phyloP scores from a whole-genome alignment of 2,797 vertebrate genomes.

The Gadopsis bispinosus region DNA sequence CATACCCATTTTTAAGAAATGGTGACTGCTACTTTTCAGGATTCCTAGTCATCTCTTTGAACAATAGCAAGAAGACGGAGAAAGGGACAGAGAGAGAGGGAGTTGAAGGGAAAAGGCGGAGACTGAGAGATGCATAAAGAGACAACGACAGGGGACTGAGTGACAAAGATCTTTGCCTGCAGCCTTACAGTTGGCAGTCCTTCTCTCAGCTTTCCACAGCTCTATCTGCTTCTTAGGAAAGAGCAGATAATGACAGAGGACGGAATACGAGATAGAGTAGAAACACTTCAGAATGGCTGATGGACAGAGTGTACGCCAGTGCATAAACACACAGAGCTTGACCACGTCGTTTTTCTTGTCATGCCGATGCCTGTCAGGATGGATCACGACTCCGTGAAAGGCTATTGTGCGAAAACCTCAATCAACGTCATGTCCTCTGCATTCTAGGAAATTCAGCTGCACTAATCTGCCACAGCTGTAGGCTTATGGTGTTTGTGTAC shows the following conservation, averaged over 20 bases:
- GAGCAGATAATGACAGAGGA: slow-evolving; percentile 55
- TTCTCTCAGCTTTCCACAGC: slow-evolving; percentile 40
- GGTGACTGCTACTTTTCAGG: not conserved
- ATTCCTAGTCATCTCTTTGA: slow-evolving; percentile 30
- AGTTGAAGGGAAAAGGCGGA: slow-evolving; percentile 34
- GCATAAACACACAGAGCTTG: not conserved
- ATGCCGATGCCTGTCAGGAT: not conserved
- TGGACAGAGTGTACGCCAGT: slow-evolving; percentile 26
- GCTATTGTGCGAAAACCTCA: slow-evolving; percentile 15
- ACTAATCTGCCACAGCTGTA: not conserved
- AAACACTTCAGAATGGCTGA: slow-evolving; percentile 40
- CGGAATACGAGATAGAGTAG: slow-evolving; percentile 34
- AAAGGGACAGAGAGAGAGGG: slow-evolving; percentile 13
- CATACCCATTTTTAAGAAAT: slow-evolving; percentile 15
- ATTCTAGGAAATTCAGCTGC: not conserved
- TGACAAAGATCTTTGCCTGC: slow-evolving; percentile 66
- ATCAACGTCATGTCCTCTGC: not conserved
- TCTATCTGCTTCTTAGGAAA: slow-evolving; percentile 45
- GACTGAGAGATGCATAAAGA: slow-evolving; percentile 42
- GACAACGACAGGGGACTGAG: slow-evolving; percentile 44
- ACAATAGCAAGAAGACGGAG: slow-evolving; percentile 24
- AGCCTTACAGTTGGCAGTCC: slow-evolving; percentile 60
- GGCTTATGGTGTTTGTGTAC: not conserved
- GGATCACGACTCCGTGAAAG: not conserved
- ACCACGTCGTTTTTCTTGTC: slow-evolving; percentile 1